Conservation (phyloP, 2,797 vertebrate species). For the Paedocypris micromegethes region DNA sequence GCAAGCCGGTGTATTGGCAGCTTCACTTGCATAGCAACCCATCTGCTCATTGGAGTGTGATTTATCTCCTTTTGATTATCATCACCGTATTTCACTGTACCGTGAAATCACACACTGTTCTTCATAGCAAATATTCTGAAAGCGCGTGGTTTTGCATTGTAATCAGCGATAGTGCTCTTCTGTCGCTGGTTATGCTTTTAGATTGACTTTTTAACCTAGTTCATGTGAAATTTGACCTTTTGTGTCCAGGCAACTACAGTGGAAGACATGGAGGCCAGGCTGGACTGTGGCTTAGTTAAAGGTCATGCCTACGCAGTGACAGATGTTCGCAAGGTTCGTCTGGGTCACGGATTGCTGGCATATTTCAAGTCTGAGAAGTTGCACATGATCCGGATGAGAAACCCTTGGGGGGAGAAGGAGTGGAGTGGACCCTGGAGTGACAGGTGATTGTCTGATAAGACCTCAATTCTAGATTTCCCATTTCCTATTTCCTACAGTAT, state of each 20-base stretch:
- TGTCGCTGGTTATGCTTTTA: constrained; percentile 6
- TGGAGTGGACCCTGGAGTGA: constrained; percentile 97
- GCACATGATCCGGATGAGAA: constrained; percentile 94
- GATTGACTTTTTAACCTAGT: constrained; percentile 1
- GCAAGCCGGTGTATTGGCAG: constrained; percentile 12
- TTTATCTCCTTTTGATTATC: constrained; percentile 17
- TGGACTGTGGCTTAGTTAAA: constrained; percentile 89
- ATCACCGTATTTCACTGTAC: constrained; percentile 8
- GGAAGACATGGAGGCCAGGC: constrained; percentile 85
- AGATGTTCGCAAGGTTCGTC: constrained; percentile 81
- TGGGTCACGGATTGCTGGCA: constrained; percentile 86
- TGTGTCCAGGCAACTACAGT: constrained; percentile 71
- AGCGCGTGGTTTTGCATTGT: constrained; percentile 4
- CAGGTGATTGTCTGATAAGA: constrained; percentile 66
- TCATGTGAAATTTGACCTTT: not conserved
- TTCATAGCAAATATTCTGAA: constrained; percentile 9
- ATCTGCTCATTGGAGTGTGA: constrained; percentile 15
- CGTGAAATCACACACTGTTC: constrained; percentile 9
- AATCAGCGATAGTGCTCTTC: not conserved
- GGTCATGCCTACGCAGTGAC: constrained; percentile 93
- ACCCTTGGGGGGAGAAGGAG: constrained; percentile 92
- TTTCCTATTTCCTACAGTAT: too few species aligned
- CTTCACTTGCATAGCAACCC: constrained; percentile 24
- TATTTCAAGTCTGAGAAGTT: constrained; percentile 92
- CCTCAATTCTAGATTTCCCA: too few species aligned